A percentile compares a stretch with the other conserved stretches of the same genome.
These are phyloP conservation scores for Tetranychus cinnabarinus DNA, from an alignment of 1,140 invertebrate genomes.

Conservation along the genomic window DNA sequence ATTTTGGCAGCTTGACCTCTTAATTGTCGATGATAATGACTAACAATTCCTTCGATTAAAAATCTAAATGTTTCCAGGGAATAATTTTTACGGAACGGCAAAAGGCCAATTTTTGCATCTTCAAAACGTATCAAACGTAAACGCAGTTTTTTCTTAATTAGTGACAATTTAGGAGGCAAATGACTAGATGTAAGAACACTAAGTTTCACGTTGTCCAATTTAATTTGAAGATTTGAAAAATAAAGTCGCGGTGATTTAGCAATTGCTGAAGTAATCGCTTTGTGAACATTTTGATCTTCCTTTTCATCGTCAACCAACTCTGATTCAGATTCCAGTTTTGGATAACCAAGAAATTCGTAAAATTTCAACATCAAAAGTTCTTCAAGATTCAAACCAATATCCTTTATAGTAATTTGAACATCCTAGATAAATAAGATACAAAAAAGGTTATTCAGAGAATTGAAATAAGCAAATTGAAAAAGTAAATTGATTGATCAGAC, in stretches of 20 bases:
- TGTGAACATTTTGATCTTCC: background rate
- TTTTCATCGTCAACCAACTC: slow-evolving; percentile 42
- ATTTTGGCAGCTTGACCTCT: slow-evolving; percentile 87
- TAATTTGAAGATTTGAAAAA: slow-evolving; percentile 10
- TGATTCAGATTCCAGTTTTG: slow-evolving; percentile 29
- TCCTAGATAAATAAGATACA: slow-evolving; percentile 29
- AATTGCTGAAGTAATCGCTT: background rate
- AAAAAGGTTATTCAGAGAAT: background rate
- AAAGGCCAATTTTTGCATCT: slow-evolving; percentile 70
- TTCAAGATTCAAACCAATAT: slow-evolving; percentile 59
- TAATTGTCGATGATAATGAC: slow-evolving; percentile 33
- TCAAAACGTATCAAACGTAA: slow-evolving; percentile 83
- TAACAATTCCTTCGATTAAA: slow-evolving; percentile 10
- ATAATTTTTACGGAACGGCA: slow-evolving; percentile 18
- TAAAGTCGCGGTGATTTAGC: slow-evolving; percentile 8
- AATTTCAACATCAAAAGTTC: slow-evolving; percentile 66
- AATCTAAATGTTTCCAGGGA: slow-evolving; percentile 19
- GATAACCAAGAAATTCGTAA: slow-evolving; percentile 34
- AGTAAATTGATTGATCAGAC: background rate
- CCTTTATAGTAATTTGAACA: slow-evolving; percentile 52
- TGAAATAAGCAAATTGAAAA: background rate
- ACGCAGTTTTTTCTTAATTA: slow-evolving; percentile 60
- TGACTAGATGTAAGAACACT: slow-evolving; percentile 64
- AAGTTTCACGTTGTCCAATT: slow-evolving; percentile 33
- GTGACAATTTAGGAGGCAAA: slow-evolving; percentile 41